These are phyloP conservation scores for Euura lappo DNA, from an alignment of 1,140 invertebrate species.

Conservation along the genomic window DNA sequence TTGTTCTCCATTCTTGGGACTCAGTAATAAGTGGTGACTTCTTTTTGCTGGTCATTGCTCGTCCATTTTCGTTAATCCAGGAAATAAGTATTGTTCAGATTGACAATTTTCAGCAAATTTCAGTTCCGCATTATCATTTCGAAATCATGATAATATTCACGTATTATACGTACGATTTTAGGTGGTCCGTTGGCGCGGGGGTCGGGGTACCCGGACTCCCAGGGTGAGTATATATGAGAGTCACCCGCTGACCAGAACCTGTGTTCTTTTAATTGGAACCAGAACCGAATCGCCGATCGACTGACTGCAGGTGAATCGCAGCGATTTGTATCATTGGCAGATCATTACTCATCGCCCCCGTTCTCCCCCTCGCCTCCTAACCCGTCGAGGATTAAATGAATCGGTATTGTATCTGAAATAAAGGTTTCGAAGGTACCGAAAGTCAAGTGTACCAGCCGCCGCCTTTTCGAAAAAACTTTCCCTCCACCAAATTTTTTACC, in stretches of 20 bases:
- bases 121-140: too few species aligned
- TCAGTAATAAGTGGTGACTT: too few species aligned
- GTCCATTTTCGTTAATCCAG: too few species aligned
- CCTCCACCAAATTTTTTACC: neutral
- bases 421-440: neutral
- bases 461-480: neutral
- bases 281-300: constrained; percentile 47
- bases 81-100: too few species aligned
- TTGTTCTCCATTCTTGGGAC: too few species aligned
- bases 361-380: neutral
- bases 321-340: constrained; percentile 57
- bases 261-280: constrained; percentile 57
- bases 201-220: constrained; percentile 17
- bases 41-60: too few species aligned
- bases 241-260: constrained; percentile 50
- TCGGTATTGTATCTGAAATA: neutral
- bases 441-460: neutral
- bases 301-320: constrained; percentile 50
- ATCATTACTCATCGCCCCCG: constrained; percentile 52
- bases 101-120: too few species aligned
- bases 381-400: neutral
- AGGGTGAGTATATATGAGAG: constrained; percentile 14
- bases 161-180: too few species aligned
- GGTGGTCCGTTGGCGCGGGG: neutral
- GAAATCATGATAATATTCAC: too few species aligned